phyloP scores from a whole-genome alignment of 2,797 vertebrate species.

The Staurois parvus region DNA sequence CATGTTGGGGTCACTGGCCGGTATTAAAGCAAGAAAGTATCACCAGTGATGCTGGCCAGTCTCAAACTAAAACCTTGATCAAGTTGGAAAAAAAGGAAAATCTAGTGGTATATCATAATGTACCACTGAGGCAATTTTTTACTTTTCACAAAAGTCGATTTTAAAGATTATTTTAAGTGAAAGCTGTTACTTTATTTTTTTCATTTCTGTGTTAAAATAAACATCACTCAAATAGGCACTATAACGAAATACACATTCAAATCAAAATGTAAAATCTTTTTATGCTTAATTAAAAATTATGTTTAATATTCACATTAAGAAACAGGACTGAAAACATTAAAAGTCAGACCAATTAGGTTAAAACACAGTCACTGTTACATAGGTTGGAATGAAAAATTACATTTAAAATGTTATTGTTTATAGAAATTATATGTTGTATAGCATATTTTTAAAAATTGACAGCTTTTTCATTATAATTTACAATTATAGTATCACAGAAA shows the following conservation, averaged over 20 bases:
- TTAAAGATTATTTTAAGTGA: not conserved
- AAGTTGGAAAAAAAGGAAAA: no score
- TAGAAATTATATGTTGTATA: not conserved
- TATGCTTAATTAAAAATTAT: constrained; percentile 19
- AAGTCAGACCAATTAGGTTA: not conserved
- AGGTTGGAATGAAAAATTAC: not conserved
- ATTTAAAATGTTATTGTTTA: not conserved
- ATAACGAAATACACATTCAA: constrained; percentile 1
- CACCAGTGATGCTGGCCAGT: no score
- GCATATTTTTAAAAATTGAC: not conserved
- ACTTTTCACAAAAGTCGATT: not conserved
- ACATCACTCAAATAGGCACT: not conserved
- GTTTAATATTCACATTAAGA: constrained; percentile 10
- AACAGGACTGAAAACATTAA: not conserved
- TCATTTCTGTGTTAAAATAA: no score
- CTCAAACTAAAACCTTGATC: no score
- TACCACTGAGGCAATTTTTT: not conserved
- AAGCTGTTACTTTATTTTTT: not conserved
- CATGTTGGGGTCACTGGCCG: no score
- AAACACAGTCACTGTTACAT: constrained; percentile 1
- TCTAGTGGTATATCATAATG: not conserved
- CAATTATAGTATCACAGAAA: not conserved
- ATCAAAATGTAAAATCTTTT: constrained; percentile 14
- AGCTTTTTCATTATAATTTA: not conserved
- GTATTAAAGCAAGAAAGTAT: no score